Percentiles rank a stretch among this genome's conserved stretches.
phyloP scores from a whole-genome alignment of 2,888 invertebrate genomes.

The Lepetodrilus schrolli region DNA sequence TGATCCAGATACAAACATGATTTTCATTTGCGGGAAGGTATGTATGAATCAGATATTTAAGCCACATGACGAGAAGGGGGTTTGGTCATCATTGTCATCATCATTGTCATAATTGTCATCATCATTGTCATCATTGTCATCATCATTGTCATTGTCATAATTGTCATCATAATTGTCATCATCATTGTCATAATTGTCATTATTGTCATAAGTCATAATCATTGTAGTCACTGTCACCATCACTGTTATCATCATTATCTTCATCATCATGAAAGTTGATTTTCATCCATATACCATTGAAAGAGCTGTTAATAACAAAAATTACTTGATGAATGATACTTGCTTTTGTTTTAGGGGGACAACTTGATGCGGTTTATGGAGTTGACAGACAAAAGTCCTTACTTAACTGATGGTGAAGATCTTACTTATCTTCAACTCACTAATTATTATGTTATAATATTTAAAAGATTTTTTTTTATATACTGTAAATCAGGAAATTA shows the following conservation, averaged over 20 bases:
- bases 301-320: background rate
- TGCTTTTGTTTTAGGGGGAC: conserved; percentile 78
- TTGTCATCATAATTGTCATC: too few relatives aligned
- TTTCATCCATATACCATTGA: background rate
- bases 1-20: conserved; percentile 95
- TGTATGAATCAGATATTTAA: too few relatives aligned
- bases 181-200: too few relatives aligned
- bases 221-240: background rate
- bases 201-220: too few relatives aligned
- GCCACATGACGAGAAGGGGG: too few relatives aligned
- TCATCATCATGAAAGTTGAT: background rate
- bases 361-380: conserved; percentile 93
- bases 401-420: conserved; percentile 85
- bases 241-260: background rate
- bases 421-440: too few relatives aligned
- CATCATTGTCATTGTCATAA: too few relatives aligned
- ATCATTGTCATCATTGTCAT: too few relatives aligned
- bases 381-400: conserved; percentile 90
- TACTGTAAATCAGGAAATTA: too few relatives aligned
- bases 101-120: too few relatives aligned
- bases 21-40: conserved; percentile 93
- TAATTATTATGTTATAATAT: too few relatives aligned
- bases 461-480: background rate
- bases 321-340: background rate
- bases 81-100: too few relatives aligned